Percentiles rank a stretch among this genome's conserved stretches.
phyloP scores from a whole-genome alignment of 2,797 vertebrate species.

The Sarcoramphus papa region DNA sequence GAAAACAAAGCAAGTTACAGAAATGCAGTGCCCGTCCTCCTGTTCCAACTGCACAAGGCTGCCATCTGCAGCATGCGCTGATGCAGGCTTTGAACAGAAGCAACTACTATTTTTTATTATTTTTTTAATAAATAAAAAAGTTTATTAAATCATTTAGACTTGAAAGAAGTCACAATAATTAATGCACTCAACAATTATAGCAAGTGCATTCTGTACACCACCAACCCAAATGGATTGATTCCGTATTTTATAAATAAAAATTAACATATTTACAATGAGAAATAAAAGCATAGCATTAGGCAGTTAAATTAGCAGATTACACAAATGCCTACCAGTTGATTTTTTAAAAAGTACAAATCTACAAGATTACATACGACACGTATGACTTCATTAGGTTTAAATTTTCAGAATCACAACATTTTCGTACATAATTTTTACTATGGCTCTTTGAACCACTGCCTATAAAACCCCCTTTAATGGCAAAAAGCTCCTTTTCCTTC shows the following conservation, averaged over 20 bases:
- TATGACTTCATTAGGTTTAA: constrained; percentile 60
- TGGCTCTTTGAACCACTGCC: constrained; percentile 42
- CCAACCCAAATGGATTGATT: constrained; percentile 98
- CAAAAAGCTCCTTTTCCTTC: constrained; percentile 54
- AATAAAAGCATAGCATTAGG: constrained; percentile 69
- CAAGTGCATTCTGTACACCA: constrained; percentile 87
- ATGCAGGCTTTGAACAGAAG: constrained; percentile 47
- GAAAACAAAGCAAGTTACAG: background rate
- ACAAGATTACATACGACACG: constrained; percentile 54
- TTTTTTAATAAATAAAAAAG: constrained; percentile 78
- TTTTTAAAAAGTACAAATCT: constrained; percentile 54
- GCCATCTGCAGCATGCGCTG: background rate
- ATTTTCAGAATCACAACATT: constrained; percentile 57
- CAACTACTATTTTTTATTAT: constrained; percentile 25
- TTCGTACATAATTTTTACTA: constrained; percentile 59
- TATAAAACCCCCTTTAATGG: background rate
- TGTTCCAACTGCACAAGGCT: background rate
- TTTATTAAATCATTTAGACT: constrained; percentile 98
- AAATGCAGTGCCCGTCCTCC: background rate
- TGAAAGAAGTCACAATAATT: constrained; percentile 98
- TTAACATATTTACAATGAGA: constrained; percentile 92
- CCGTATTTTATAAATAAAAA: constrained; percentile 91
- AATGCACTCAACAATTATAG: constrained; percentile 81
- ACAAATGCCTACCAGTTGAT: constrained; percentile 56
- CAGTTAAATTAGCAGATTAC: constrained; percentile 67